Conservation (phyloP, 2,797 vertebrate species). For the Rhabdomys pumilio region DNA sequence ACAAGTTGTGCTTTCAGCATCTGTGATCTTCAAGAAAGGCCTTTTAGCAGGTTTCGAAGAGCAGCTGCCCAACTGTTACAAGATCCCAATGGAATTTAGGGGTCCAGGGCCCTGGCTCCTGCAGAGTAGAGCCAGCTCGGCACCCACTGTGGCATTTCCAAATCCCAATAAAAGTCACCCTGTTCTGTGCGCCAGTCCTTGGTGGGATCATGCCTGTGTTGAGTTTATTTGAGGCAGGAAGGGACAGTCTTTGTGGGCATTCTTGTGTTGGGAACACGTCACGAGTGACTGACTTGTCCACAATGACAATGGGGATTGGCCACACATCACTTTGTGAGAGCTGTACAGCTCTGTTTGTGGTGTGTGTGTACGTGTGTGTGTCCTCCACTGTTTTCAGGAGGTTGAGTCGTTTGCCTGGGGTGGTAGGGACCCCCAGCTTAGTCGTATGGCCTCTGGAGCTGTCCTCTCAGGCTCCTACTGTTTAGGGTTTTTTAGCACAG, state of each 20-base stretch:
- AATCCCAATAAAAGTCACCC: neutral
- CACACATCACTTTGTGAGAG: neutral
- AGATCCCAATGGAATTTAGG: neutral
- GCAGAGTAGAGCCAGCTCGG: neutral
- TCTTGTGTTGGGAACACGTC: neutral
- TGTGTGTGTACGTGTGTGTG: neutral
- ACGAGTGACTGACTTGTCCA: neutral
- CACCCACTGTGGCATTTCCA: neutral
- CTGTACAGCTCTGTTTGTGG: fast-evolving
- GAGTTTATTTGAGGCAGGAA: neutral
- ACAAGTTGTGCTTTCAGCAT: neutral
- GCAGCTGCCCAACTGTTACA: neutral
- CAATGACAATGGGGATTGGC: fast-evolving
- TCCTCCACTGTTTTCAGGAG: neutral
- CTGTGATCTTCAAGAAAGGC: neutral
- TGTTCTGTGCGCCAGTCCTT: neutral
- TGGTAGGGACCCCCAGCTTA: too few species aligned
- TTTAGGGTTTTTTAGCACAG: neutral
- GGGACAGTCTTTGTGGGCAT: neutral
- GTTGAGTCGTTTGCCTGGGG: neutral
- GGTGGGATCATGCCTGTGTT: neutral
- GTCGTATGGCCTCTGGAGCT: neutral
- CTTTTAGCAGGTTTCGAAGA: neutral
- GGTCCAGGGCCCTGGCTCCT: neutral
- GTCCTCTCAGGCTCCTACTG: too few species aligned